Conservation (phyloP, 2,888 invertebrate genomes). For the Nesidiocoris tenuis region DNA sequence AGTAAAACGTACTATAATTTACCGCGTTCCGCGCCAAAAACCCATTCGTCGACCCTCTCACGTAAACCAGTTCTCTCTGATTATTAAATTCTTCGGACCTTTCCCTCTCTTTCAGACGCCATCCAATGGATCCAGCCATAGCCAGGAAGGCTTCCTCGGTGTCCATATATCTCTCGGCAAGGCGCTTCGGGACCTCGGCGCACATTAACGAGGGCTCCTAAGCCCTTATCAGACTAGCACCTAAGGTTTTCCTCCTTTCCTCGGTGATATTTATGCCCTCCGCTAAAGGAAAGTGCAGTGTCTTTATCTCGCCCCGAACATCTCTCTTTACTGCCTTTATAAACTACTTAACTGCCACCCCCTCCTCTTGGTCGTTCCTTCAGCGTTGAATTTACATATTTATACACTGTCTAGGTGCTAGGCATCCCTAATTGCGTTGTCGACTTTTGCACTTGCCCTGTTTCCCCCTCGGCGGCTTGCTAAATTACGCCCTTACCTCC, state of each 20-base stretch:
- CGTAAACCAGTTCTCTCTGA: constrained; percentile 21
- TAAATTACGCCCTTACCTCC: constrained; percentile 6
- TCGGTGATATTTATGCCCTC: constrained; percentile 42
- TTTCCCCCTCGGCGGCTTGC: background rate
- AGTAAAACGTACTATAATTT: background rate
- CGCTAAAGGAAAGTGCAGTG: background rate
- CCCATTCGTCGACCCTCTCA: constrained; percentile 26
- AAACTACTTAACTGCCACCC: constrained; percentile 46
- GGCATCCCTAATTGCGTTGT: constrained; percentile 38
- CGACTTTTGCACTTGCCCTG: constrained; percentile 15
- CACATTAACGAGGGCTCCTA: constrained; percentile 28
- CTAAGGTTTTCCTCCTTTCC: constrained; percentile 33
- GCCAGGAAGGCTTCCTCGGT: too few relatives aligned
- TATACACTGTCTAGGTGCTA: constrained; percentile 46
- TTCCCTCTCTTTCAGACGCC: constrained; percentile 2
- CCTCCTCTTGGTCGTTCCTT: constrained; percentile 7
- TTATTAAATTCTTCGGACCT: constrained; percentile 39
- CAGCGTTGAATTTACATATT: constrained; percentile 46
- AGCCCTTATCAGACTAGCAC: constrained; percentile 45
- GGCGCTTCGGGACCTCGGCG: background rate
- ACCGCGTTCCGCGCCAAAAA: background rate
- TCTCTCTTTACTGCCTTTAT: constrained; percentile 48
- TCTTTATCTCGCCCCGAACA: constrained; percentile 38
- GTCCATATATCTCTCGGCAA: constrained; percentile 16
- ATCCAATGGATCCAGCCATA: too few relatives aligned